Evolutionary conservation across 2,113 vertebrate species (phyloP).

Genomic region (Zosterops lateralis): DNA sequence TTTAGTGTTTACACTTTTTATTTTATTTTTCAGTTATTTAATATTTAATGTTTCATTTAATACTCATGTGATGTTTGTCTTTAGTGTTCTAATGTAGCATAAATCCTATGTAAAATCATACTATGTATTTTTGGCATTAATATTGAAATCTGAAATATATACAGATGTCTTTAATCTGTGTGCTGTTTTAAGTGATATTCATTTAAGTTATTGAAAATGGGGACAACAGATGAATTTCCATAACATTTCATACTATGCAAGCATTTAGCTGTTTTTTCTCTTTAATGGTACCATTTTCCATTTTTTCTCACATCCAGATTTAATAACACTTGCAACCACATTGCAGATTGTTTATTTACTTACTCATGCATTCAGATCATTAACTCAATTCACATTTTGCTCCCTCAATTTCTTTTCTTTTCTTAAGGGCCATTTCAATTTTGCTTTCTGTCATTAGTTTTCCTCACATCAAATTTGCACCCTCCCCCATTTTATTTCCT

Average conservation of each 20-base stretch:
- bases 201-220: constrained; percentile 75
- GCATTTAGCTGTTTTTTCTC: constrained; percentile 44
- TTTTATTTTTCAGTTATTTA: constrained; percentile 97
- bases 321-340: not conserved
- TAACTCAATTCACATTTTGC: not conserved
- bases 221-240: constrained; percentile 71
- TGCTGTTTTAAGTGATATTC: constrained; percentile 77
- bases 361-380: not conserved
- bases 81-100: constrained; percentile 97
- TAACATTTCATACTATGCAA: constrained; percentile 76
- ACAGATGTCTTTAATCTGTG: constrained; percentile 84
- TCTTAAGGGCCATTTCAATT: not conserved
- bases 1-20: constrained; percentile 97
- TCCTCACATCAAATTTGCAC: constrained; percentile 30
- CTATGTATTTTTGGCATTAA: constrained; percentile 99
- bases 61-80: constrained; percentile 93
- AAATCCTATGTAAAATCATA: constrained; percentile 96
- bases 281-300: not conserved
- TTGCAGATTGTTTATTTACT: not conserved
- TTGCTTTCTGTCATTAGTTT: constrained; percentile 43
- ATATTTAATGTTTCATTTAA: constrained; percentile 99
- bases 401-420: not conserved
- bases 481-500: constrained; percentile 63
- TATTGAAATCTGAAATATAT: constrained; percentile 96
- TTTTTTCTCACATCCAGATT: not conserved